Evolutionary conservation across 2,113 vertebrate species (phyloP), one percentile per base, ranked within the genome.

Genomic region (Leptodactylus fuscus): DNA sequence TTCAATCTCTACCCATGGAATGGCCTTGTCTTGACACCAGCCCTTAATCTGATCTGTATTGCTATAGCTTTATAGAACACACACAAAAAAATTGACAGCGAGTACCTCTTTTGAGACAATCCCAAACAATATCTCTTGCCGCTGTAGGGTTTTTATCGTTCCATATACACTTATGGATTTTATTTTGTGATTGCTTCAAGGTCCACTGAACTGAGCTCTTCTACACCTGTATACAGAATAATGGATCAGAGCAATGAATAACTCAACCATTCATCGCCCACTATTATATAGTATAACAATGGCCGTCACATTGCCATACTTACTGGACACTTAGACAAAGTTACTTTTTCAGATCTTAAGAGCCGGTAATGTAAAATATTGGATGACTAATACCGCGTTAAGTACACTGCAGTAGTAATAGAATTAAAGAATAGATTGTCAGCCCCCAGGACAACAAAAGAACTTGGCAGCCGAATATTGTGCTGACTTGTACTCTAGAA

Each of bases 371-470:
- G 65, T 69, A 36, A 34, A 69, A 69, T 22, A 69, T 2, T 13
- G 2, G 3, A 69, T 38, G 65, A 69, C 32, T 36, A 69, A 69
- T 69, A 16, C 22, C 65, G 38, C 5, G 2, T 22, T 69, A 22
- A 22, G 20, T 38, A 69, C 65, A 38, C 32, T 15, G 15, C 34
- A 22, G 65, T 4, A 22, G 9, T 22, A 69, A 34, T 20, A 69
- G 18, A 38, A 36, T 69, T 44, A 44, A 34, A 44, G 4, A 44
- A 58, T 80, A 38, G 36, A 80, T 41, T 80, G 32, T 80, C 36
- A 80, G 77, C 36, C 77, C 65, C 38, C 34, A 2, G 53, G n/a
- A 62, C 53, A 80, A 62, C 77, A 80, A 80, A 62, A 58, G 58
- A 62, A 29, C 36, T 34, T 60, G 51, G 34, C n/a, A 15, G 53